Conservation (phyloP, 2,113 vertebrate species). For the Ictalurus furcatus region DNA sequence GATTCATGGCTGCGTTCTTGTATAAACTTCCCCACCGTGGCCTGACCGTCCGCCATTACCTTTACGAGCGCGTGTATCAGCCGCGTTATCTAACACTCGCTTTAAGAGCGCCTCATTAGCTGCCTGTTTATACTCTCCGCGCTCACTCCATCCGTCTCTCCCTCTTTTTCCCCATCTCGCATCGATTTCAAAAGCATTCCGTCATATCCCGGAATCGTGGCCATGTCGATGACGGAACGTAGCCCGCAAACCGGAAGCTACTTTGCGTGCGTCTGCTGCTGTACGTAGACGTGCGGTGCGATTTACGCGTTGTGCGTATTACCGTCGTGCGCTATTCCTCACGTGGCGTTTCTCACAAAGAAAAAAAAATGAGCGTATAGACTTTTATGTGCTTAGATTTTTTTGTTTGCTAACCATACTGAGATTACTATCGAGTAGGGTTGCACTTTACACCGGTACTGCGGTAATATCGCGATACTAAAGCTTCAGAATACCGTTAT, state of each 20-base stretch:
- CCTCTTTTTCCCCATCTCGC: background rate
- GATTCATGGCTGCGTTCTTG: constrained; percentile 38
- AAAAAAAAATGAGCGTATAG: background rate
- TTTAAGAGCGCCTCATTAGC: constrained; percentile 28
- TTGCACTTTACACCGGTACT: too few relatives aligned
- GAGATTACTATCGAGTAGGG: too few relatives aligned
- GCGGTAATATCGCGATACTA: too few relatives aligned
- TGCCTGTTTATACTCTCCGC: constrained; percentile 1
- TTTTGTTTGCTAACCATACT: too few relatives aligned
- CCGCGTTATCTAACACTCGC: constrained; percentile 24
- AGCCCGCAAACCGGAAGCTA: background rate
- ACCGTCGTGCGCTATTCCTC: background rate
- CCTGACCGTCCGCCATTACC: constrained; percentile 37
- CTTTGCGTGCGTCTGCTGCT: background rate
- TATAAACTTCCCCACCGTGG: constrained; percentile 37
- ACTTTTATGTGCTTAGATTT: background rate
- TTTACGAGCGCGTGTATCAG: constrained; percentile 36
- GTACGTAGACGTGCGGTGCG: background rate
- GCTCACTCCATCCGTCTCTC: constrained; percentile 11
- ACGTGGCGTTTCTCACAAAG: background rate
- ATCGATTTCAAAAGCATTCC: background rate
- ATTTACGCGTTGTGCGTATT: background rate
- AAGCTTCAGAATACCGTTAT: too few relatives aligned
- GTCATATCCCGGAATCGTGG: too few relatives aligned
- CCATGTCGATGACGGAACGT: background rate